Evolutionary conservation across 2,888 invertebrate species (phyloP).

Genomic region (Melangyna quadrimaculata): DNA sequence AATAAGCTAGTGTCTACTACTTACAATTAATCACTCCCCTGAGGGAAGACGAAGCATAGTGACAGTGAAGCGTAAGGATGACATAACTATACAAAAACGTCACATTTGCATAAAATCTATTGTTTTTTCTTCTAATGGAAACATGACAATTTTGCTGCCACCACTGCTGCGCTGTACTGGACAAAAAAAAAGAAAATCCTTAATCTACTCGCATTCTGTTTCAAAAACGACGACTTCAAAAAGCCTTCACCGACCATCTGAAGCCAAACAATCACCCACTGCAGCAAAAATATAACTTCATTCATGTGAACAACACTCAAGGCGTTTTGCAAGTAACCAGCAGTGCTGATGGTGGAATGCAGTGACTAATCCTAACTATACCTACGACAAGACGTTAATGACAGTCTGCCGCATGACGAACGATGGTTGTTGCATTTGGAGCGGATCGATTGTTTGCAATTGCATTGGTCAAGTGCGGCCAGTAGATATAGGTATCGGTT

Average conservation of each 20-base stretch:
- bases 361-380: slow-evolving; percentile 48
- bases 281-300: slow-evolving; percentile 9
- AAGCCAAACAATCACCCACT: slow-evolving; percentile 61
- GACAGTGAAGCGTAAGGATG: neutral
- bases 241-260: slow-evolving; percentile 21
- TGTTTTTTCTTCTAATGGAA: neutral
- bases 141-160: neutral
- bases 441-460: slow-evolving; percentile 59
- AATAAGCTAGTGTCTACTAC: slow-evolving; percentile 6
- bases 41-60: neutral
- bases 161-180: neutral
- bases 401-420: slow-evolving; percentile 10
- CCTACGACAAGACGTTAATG: slow-evolving; percentile 13
- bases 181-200: neutral
- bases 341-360: neutral
- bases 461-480: slow-evolving; percentile 67
- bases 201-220: slow-evolving; percentile 29
- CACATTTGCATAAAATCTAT: slow-evolving; percentile 5
- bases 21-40: slow-evolving; percentile 33
- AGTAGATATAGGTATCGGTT: slow-evolving; percentile 30
- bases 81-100: neutral
- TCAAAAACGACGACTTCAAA: slow-evolving; percentile 23
- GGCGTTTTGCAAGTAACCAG: slow-evolving; percentile 29
- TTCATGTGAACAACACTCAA: slow-evolving; percentile 25
- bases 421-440: slow-evolving; percentile 21